Conservation (phyloP, 2,888 invertebrate genomes). For the Lithophane semibrunnea region DNA sequence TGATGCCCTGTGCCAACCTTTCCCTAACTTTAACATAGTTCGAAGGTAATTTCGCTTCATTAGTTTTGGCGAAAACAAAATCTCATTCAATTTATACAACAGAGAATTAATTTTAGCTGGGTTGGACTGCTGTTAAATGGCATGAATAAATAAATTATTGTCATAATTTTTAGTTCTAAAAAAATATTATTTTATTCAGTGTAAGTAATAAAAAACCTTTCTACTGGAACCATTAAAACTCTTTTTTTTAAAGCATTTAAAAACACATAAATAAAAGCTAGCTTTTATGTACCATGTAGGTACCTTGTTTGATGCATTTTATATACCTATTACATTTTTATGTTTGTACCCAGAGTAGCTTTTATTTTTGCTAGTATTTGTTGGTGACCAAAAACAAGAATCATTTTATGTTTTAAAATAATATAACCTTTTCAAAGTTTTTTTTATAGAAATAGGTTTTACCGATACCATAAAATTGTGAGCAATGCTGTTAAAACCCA, state of each 20-base stretch:
- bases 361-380: not conserved
- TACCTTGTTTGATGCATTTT: not conserved
- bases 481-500: not conserved
- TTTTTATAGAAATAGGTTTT: not conserved
- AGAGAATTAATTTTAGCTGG: not conserved
- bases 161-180: not conserved
- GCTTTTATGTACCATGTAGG: not conserved
- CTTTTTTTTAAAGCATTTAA: not conserved
- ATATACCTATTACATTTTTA: not conserved
- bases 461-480: not conserved
- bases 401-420: not conserved
- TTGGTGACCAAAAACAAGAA: not conserved
- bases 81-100: slow-evolving; percentile 50
- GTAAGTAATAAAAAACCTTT: slow-evolving; percentile 1
- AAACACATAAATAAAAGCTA: not conserved
- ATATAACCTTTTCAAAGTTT: not conserved
- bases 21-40: slow-evolving; percentile 50
- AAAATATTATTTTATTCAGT: too few relatives aligned
- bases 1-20: slow-evolving; percentile 41
- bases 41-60: slow-evolving; percentile 55
- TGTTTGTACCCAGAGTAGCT: not conserved
- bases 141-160: not conserved
- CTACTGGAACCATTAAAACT: not conserved
- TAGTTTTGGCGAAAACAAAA: slow-evolving; percentile 53
- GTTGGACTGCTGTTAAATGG: not conserved